Percentiles rank a stretch among this genome's conserved stretches.
Evolutionary conservation across 1,140 invertebrate species (phyloP).

Genomic region (Radopholus similis): DNA sequence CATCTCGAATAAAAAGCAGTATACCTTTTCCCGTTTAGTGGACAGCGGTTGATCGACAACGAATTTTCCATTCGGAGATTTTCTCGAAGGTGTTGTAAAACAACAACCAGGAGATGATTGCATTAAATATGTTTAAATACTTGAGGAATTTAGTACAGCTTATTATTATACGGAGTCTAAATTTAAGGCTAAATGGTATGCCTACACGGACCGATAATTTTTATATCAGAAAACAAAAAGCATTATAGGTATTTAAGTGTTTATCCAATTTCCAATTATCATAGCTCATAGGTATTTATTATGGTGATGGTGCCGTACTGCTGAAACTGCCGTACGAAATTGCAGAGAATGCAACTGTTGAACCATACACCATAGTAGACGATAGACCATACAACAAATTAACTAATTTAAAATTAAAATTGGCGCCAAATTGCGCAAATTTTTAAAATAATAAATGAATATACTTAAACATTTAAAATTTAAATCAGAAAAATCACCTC

Average conservation of each 20-base stretch:
- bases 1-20: no score
- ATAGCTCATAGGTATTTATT: neutral
- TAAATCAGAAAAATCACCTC: no score
- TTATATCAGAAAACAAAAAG: no score
- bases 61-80: slow-evolving; percentile 10
- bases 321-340: neutral
- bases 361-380: no score
- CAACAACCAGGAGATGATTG: slow-evolving; percentile 1
- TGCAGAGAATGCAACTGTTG: no score
- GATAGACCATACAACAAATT: no score
- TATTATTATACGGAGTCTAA: neutral
- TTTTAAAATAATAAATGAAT: no score
- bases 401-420: no score
- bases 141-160: neutral
- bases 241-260: neutral
- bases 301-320: neutral
- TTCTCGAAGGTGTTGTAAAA: slow-evolving; percentile 17
- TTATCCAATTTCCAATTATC: neutral
- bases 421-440: no score
- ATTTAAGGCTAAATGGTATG: neutral
- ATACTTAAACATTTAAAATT: no score
- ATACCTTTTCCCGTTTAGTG: slow-evolving; percentile 26
- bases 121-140: slow-evolving; percentile 16
- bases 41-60: slow-evolving; percentile 18
- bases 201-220: no score